These are phyloP conservation scores for Drosophila ercepeae DNA, from an alignment of 1,140 invertebrate genomes.

Conservation along the genomic window DNA sequence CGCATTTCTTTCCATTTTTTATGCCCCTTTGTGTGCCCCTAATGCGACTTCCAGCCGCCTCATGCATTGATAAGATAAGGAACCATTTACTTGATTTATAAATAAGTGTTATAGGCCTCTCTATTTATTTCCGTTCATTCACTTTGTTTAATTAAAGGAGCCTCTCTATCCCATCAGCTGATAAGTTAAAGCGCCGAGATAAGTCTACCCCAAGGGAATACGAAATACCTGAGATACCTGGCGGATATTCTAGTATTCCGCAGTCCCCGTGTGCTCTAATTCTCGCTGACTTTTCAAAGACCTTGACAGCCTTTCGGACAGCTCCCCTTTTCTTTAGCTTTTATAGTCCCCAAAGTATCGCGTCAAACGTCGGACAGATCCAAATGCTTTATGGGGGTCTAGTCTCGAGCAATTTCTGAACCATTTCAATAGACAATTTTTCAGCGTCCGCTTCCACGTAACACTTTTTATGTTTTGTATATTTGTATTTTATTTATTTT, in stretches of 20 bases:
- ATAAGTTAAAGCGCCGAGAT: constrained; percentile 1
- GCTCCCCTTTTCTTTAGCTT: not conserved
- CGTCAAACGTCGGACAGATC: constrained; percentile 9
- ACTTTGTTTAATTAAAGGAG: constrained; percentile 58
- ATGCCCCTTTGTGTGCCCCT: constrained; percentile 13
- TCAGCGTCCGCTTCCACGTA: constrained; percentile 6
- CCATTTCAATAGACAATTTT: constrained; percentile 27
- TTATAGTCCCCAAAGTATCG: constrained; percentile 9
- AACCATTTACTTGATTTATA: constrained; percentile 3
- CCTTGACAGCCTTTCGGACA: constrained; percentile 57
- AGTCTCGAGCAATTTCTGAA: constrained; percentile 6
- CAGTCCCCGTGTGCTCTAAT: constrained; percentile 46
- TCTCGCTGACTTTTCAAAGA: constrained; percentile 71
- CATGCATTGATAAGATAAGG: constrained; percentile 32
- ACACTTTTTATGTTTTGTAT: constrained; percentile 39
- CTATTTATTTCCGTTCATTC: constrained; percentile 69
- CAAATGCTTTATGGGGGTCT: constrained; percentile 7
- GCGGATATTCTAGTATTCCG: constrained; percentile 30
- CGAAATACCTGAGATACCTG: constrained; percentile 18
- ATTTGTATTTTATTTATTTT: constrained; percentile 34
- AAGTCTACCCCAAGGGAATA: constrained; percentile 8
- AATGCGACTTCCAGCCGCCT: constrained; percentile 13
- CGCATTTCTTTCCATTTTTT: constrained; percentile 2
- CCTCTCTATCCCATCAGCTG: not conserved
- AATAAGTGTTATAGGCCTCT: constrained; percentile 5